Base-by-base conservation (phyloP, 1,140 invertebrate species). In the Halesus radiatus region DNA sequence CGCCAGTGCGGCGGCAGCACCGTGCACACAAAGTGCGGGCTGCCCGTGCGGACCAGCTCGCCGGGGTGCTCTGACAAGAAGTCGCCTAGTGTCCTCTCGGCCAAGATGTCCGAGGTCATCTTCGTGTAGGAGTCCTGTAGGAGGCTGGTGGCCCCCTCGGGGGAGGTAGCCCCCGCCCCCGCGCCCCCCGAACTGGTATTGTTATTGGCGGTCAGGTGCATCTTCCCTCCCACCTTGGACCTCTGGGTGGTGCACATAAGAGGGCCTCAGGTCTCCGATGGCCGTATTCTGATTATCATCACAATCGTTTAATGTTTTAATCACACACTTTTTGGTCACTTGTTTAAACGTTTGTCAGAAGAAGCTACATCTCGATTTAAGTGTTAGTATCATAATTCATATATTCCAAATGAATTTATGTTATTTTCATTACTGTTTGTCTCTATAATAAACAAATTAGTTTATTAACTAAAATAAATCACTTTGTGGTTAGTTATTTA, bases 1-100 rank as follows among this genome's bases (percentile, higher is more conserved):
- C 98, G 90, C 98, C 97, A 99, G 88, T 99, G 98, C 4, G 94
- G 93, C 37, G 98, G 97, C 80, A 98, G 89, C 5, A 96, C 95
- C 56, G 97, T 96, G 86, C 95, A 96, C 26, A 98, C 95, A 85
- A 98, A 95, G 85, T 97, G 93, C 16, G 95, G 95, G 86, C 96
- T 98, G 81, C 97, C 98, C 15, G 98, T 99, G 85, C 96, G 91
- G 79, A 98, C 95, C 80, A 99, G 90, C 88, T 98, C 97, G 3
- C 96, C 96, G 0, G 94, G 96, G 89, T 98, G 97, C 86, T 98
- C 97, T 76, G 95, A 95, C 32, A 98, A 91, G 84, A 97, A 96
- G 85, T 97, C 95, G 52, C 95, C 95, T n/a, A 98, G 87, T 0
- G 96, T 96, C 76, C 96, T 91, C 86, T 96, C 95, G 1, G 95